Evolutionary conservation across 1,140 invertebrate species (phyloP).

Genomic region (Atta colombica): DNA sequence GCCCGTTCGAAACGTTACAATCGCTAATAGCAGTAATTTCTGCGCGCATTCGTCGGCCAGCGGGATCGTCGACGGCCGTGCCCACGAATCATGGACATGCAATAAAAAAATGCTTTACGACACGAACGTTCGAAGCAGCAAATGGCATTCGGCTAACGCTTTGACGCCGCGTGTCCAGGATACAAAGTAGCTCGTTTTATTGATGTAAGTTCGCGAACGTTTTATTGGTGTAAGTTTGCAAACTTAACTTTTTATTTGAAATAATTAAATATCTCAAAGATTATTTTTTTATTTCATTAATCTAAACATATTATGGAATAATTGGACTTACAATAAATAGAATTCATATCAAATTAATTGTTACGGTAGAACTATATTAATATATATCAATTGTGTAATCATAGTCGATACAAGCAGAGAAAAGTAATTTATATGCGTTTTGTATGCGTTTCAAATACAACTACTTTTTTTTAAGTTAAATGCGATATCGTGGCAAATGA

Average conservation of each 20-base stretch:
- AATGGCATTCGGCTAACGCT: slow-evolving; percentile 56
- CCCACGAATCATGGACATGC: slow-evolving; percentile 65
- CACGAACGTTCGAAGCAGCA: slow-evolving; percentile 55
- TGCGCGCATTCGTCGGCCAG: slow-evolving; percentile 52
- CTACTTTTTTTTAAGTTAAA: slow-evolving; percentile 19
- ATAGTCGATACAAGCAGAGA: not conserved
- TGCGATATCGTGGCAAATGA: not conserved
- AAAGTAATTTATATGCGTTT: not conserved
- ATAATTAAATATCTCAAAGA: not conserved
- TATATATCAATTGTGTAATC: slow-evolving; percentile 24
- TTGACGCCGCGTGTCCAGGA: not conserved
- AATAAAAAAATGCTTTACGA: slow-evolving; percentile 73
- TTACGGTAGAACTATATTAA: not conserved
- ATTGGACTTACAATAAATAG: not conserved
- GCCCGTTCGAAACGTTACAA: slow-evolving; percentile 71
- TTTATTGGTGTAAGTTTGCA: not conserved
- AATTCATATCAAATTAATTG: not conserved
- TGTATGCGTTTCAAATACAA: not conserved
- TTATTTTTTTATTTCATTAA: not conserved
- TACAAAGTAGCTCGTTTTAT: not conserved
- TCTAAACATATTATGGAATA: not conserved
- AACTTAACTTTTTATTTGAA: not conserved
- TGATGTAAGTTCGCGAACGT: not conserved
- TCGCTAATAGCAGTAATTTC: slow-evolving; percentile 77
- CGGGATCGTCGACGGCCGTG: slow-evolving; percentile 64